Evolutionary conservation across 2,888 invertebrate species (phyloP).

Genomic region (Lycaena phlaeas): DNA sequence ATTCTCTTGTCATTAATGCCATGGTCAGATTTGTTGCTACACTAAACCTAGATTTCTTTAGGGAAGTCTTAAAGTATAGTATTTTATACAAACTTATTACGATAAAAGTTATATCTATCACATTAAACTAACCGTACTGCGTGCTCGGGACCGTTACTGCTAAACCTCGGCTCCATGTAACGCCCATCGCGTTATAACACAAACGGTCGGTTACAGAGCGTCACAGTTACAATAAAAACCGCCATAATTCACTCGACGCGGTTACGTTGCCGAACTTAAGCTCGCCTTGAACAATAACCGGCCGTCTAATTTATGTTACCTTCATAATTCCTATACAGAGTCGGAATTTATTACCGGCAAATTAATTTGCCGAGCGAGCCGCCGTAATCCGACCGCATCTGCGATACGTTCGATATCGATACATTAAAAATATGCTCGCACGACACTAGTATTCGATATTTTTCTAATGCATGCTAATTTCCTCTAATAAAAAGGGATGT

Average conservation of each 20-base stretch:
- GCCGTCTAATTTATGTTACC: conserved; percentile 43
- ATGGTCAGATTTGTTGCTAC: too few species aligned
- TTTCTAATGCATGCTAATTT: too few species aligned
- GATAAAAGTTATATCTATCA: too few species aligned
- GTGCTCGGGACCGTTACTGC: too few species aligned
- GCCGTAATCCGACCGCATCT: conserved; percentile 41
- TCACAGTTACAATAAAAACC: conserved; percentile 9
- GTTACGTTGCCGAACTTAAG: conserved; percentile 16
- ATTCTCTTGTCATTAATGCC: too few species aligned
- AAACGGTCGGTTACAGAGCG: conserved; percentile 4
- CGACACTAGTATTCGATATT: neutral
- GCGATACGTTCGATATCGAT: conserved; percentile 33
- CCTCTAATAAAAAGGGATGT: too few species aligned
- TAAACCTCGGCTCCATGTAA: too few species aligned
- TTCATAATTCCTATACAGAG: conserved; percentile 44
- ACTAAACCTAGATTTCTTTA: too few species aligned
- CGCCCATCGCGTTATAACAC: too few species aligned
- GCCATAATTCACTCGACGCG: conserved; percentile 19
- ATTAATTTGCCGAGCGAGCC: conserved; percentile 40
- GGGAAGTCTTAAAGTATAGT: too few species aligned
- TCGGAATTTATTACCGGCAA: conserved; percentile 45
- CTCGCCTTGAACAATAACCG: conserved; percentile 30
- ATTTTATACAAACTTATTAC: too few species aligned
- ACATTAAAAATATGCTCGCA: conserved; percentile 2
- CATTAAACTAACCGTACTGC: too few species aligned